These are phyloP conservation scores for Marcusenius ussheri DNA, from an alignment of 2,113 vertebrate genomes.

Conservation along the genomic window DNA sequence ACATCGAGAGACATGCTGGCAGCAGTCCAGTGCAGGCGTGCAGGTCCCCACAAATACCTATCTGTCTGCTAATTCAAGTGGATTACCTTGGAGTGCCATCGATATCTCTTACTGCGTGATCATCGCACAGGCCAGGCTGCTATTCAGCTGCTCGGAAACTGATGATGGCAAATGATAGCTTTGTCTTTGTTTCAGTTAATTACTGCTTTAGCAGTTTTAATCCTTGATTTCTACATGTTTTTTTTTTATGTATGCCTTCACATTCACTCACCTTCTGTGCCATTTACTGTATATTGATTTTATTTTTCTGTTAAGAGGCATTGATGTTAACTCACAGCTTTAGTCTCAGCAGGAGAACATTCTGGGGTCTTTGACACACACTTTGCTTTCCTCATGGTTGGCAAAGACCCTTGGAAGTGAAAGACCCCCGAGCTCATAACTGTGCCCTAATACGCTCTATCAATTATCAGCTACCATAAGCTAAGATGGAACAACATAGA, in stretches of 20 bases:
- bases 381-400: background rate
- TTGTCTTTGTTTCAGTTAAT: slow-evolving; percentile 7
- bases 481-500: background rate
- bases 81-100: background rate
- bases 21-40: background rate
- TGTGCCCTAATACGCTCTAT: background rate
- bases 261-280: background rate
- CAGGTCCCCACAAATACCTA: background rate
- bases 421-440: background rate
- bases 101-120: slow-evolving; percentile 1
- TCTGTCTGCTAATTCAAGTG: slow-evolving; percentile 12
- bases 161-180: background rate
- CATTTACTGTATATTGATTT: background rate
- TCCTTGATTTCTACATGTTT: background rate
- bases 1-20: background rate
- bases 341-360: background rate
- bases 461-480: background rate
- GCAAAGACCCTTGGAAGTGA: background rate
- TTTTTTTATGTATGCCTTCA: background rate
- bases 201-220: background rate
- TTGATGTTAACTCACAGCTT: background rate
- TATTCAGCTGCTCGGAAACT: background rate
- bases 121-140: background rate
- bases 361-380: background rate
- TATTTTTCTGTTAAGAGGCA: background rate